Base-by-base conservation (phyloP, 2,888 invertebrate genomes). In the Epistrophella euchroma region DNA sequence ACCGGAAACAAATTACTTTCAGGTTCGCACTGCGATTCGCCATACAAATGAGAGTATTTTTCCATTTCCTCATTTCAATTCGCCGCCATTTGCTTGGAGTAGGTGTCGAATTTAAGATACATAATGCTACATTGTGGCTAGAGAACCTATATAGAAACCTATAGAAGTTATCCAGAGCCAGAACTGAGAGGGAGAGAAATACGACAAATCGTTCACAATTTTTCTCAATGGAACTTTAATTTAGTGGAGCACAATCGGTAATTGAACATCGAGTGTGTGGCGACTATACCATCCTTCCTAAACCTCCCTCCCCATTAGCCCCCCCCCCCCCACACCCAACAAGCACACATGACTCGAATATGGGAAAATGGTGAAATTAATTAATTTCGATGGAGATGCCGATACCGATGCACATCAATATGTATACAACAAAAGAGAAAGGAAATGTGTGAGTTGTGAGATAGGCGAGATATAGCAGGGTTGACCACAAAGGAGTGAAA, bases 31-130 rank as follows among this genome's bases (percentile, higher is more conserved):
- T n/a, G n/a, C n/a, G 47, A 66, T 47, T 47, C 47, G 19, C 32
- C 70, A 32, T 56, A 78, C 83, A 79, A 84, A 79, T 84, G 78
- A 52, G 73, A n/a, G n/a, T n/a, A n/a, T 73, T 62, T 40, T 55
- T 56, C 72, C 35, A 43, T 60, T 58, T 68, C 58, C 73, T 66
- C 47, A 52, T 50, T 80, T 62, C 19, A 64, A 64, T 64, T 64
- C 45, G 32, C 28, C 32, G 45, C 64, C 73, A 73, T 68, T 79
- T 28, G 43, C 13, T n/a, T 25, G 35, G 40, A 68, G 43, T 70
- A 25, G 52, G 52, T 80, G 68, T 74, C 60, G 68, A 79, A 17
- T 10, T 25, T 25, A 28, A 62, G 45, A 66, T 66, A 28, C 4
- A 28, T 6, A 28, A 28, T 28, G 28, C 28, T 6, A 28, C 28